Percentiles rank a stretch among this genome's conserved stretches.
phyloP scores from a whole-genome alignment of 2,888 invertebrate species.

The Dyspetes luteomarginatus region DNA sequence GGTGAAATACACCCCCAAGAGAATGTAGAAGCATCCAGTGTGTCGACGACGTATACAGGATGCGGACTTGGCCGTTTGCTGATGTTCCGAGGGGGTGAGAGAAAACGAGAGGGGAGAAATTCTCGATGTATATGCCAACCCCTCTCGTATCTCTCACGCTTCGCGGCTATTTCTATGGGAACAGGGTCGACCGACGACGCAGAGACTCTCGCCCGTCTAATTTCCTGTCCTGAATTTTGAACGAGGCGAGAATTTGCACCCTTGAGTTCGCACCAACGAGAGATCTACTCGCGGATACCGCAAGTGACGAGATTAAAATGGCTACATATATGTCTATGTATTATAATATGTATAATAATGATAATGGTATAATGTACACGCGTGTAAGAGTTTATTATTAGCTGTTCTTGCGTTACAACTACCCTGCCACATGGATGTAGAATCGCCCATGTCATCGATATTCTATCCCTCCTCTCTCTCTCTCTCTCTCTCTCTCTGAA shows the following conservation, averaged over 20 bases:
- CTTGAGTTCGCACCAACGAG: slow-evolving; percentile 79
- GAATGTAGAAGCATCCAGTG: slow-evolving; percentile 22
- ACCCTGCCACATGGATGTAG: slow-evolving; percentile 1
- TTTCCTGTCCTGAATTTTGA: slow-evolving; percentile 83
- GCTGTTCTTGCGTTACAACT: slow-evolving; percentile 34
- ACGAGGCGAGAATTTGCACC: slow-evolving; percentile 81
- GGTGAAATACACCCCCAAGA: slow-evolving; percentile 32
- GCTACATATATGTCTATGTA: background rate
- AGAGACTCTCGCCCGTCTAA: slow-evolving; percentile 78
- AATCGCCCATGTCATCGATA: slow-evolving; percentile 20
- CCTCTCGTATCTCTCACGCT: slow-evolving; percentile 81
- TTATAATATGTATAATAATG: background rate
- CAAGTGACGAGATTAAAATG: slow-evolving; percentile 63
- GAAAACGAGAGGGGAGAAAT: slow-evolving; percentile 41
- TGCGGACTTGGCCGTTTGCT: slow-evolving; percentile 43
- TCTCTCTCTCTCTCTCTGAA: background rate
- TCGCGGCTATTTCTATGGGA: slow-evolving; percentile 81
- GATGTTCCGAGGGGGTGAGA: background rate
- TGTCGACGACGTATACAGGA: slow-evolving; percentile 48
- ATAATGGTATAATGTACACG: slow-evolving; percentile 22
- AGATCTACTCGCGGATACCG: slow-evolving; percentile 61
- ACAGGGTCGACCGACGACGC: slow-evolving; percentile 68
- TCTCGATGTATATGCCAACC: slow-evolving; percentile 55
- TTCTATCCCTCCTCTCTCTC: too few relatives aligned
- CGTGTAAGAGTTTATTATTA: slow-evolving; percentile 48